A percentile compares a stretch with the other conserved stretches of the same genome.
These are phyloP conservation scores for Limnothrissa miodon DNA, from an alignment of 2,113 vertebrate species.

Conservation along the genomic window DNA sequence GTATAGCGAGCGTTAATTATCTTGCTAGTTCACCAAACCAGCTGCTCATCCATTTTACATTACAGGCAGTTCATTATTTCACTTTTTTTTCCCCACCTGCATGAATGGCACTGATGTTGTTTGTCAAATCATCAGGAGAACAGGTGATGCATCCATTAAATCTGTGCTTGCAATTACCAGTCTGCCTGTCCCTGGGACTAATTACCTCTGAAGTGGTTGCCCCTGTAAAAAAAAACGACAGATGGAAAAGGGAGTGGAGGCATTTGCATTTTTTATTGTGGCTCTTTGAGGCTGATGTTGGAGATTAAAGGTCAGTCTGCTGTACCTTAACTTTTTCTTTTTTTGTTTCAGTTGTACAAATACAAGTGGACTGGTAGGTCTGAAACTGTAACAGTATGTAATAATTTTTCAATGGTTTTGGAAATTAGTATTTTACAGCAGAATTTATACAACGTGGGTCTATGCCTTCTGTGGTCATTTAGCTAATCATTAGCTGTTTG, in stretches of 20 bases:
- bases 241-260: background rate
- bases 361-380: background rate
- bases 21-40: background rate
- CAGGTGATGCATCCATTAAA: background rate
- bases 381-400: background rate
- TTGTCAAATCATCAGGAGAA: background rate
- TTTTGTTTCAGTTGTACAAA: too few relatives aligned
- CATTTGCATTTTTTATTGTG: background rate
- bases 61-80: background rate
- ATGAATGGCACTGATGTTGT: background rate
- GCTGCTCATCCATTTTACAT: background rate
- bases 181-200: background rate
- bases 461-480: background rate
- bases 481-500: background rate
- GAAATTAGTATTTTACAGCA: background rate
- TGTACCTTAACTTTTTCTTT: too few relatives aligned
- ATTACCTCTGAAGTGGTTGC: constrained; percentile 9
- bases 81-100: background rate
- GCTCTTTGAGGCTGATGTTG: constrained; percentile 39
- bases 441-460: background rate
- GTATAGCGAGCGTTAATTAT: background rate
- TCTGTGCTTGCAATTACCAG: constrained; percentile 14
- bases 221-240: background rate
- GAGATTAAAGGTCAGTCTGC: constrained; percentile 53
- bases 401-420: background rate